A percentile compares a stretch with the other conserved stretches of the same genome.
phyloP scores from a whole-genome alignment of 2,113 vertebrate species.

The Neodontobutis hainanensis region DNA sequence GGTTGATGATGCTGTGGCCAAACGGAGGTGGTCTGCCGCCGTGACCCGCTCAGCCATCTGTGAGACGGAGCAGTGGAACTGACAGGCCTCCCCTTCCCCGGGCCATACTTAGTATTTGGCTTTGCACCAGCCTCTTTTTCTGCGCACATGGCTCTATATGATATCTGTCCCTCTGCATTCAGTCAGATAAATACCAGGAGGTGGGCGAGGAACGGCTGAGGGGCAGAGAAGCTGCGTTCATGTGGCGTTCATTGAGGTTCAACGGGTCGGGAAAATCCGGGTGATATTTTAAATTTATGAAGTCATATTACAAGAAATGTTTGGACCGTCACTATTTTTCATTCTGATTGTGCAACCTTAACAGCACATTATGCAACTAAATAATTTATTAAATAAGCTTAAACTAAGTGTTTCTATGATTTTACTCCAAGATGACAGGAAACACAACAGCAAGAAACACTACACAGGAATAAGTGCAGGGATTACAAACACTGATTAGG shows the following conservation, averaged over 20 bases:
- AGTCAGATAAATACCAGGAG: slow-evolving; percentile 74
- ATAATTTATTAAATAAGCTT: too few species aligned
- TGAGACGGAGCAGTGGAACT: slow-evolving; percentile 63
- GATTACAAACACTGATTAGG: background rate
- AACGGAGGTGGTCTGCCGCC: slow-evolving; percentile 70
- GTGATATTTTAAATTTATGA: background rate
- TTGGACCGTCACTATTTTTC: background rate
- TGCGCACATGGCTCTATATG: slow-evolving; percentile 65
- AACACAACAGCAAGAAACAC: background rate
- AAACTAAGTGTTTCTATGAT: too few species aligned
- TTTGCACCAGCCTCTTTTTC: slow-evolving; percentile 64
- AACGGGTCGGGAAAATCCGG: slow-evolving; percentile 15
- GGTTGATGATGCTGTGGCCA: slow-evolving; percentile 36
- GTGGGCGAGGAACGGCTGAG: slow-evolving; percentile 46
- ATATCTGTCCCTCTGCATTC: slow-evolving; percentile 76
- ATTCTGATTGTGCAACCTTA: background rate
- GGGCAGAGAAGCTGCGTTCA: slow-evolving; percentile 25
- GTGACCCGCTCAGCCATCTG: slow-evolving; percentile 58
- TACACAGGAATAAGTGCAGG: background rate
- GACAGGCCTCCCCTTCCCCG: slow-evolving; percentile 71
- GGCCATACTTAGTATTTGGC: slow-evolving; percentile 75
- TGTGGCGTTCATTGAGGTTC: slow-evolving; percentile 32
- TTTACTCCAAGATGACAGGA: too few species aligned
- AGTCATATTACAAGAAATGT: slow-evolving; percentile 1
- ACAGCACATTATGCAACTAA: too few species aligned